Evolutionary conservation across 2,797 vertebrate genomes (phyloP), one percentile per base, ranked within the genome.

Genomic region (Gambusia yucatana): DNA sequence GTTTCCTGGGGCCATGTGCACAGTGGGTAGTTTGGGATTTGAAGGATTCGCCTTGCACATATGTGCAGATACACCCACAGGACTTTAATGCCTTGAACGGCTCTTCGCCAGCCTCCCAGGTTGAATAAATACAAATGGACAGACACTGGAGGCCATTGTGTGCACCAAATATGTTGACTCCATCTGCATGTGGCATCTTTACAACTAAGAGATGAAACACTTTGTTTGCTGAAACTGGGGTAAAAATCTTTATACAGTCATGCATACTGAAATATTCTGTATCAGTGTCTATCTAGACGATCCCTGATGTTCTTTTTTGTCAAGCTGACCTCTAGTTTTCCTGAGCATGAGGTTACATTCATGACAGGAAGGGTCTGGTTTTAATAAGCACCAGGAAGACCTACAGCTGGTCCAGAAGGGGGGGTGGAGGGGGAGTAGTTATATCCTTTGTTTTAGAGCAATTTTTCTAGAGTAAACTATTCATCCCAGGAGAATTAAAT

Each of bases 261-360:
- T 5, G 20, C 16, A 36, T 3, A 9, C 16, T 33, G 17, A 63
- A 63, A 63, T 63, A 63, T 65, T 20, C 78, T 59, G 6, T 57
- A 43, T 75, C 75, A 41, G 16, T 43, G 59, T 72, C 47, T n/a
- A 78, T 77, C 78, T 48, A n/a, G 55, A 82, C 85, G 90, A 92
- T 86, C 79, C 82, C 86, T 81, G 86, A 85, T 11, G 3, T 10
- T 28, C 11, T 28, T 57, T 57, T 77, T 81, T 82, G 33, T 83
- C 61, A 41, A 67, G 63, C 63, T 83, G 88, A 93, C 93, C 89
- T 83, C 75, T 86, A 72, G 75, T 86, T 80, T 87, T 88, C 73
- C 67, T 72, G 86, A 88, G 73, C 9, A 25, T 13, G 63, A 76
- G 87, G 83, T 85, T 80, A 86, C 78, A 84, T 79, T 73, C 70